phyloP scores from a whole-genome alignment of 2,888 invertebrate species.

The Caenorhabditis sp. region DNA sequence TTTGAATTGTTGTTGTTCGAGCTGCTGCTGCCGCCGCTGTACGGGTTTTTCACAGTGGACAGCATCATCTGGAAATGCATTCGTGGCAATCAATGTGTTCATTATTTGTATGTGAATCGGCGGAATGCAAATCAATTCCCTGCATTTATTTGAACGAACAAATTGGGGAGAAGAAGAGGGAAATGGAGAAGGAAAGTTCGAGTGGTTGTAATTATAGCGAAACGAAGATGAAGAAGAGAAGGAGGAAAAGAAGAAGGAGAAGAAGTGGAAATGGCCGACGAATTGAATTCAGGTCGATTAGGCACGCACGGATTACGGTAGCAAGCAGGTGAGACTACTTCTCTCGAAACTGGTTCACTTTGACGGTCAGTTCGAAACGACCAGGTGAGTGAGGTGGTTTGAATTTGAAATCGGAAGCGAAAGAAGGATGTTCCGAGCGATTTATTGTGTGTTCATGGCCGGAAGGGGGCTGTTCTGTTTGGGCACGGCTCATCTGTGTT shows the following conservation, averaged over 20 bases:
- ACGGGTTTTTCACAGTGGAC: slow-evolving; percentile 53
- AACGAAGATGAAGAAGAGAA: not conserved
- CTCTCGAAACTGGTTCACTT: slow-evolving; percentile 43
- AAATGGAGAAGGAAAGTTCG: not conserved
- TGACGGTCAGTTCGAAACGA: slow-evolving; percentile 46
- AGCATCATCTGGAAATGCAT: slow-evolving; percentile 56
- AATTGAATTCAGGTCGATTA: slow-evolving; percentile 45
- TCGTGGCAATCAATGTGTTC: not conserved
- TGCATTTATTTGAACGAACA: not conserved
- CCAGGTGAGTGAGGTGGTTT: slow-evolving; percentile 5
- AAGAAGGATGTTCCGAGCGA: not conserved
- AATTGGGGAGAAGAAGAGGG: slow-evolving; percentile 7
- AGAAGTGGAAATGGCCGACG: not conserved
- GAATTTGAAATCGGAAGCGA: not conserved
- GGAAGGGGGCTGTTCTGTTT: too few relatives aligned
- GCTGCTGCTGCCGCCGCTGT: slow-evolving; percentile 31
- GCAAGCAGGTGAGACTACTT: slow-evolving; percentile 32
- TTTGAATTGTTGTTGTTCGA: slow-evolving; percentile 45
- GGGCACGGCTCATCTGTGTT: not conserved
- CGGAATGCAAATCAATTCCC: not conserved
- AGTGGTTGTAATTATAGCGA: slow-evolving; percentile 33
- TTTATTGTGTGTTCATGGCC: not conserved
- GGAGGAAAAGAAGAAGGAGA: not conserved
- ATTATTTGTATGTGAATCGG: slow-evolving; percentile 5
- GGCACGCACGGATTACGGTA: slow-evolving; percentile 33